Evolutionary conservation across 2,113 vertebrate genomes (phyloP).

Genomic region (Callipepla squamata): DNA sequence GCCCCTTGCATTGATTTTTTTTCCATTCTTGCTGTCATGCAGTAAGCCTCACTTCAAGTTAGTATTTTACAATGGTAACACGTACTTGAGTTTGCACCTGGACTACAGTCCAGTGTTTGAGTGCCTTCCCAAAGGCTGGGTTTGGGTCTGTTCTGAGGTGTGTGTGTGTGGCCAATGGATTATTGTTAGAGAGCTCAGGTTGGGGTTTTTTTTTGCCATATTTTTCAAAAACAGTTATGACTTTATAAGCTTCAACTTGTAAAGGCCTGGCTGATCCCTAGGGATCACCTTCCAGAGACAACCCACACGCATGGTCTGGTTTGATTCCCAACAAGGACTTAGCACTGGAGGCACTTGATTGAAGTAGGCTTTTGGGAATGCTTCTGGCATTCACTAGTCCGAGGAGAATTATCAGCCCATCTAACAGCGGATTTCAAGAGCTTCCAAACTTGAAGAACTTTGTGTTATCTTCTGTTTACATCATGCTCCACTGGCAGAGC

Average conservation of each 20-base stretch:
- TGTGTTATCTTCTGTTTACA: not conserved
- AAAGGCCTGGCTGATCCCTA: not conserved
- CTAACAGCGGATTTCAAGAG: slow-evolving; percentile 10
- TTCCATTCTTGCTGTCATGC: not conserved
- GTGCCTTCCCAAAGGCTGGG: not conserved
- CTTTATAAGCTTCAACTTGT: not conserved
- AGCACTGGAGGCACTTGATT: not conserved
- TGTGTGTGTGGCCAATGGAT: not conserved
- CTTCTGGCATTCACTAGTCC: not conserved
- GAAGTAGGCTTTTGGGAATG: not conserved
- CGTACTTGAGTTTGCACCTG: not conserved
- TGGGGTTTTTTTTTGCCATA: not conserved
- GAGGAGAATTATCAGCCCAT: not conserved
- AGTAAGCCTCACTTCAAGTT: not conserved
- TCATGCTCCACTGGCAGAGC: not conserved
- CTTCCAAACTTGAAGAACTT: slow-evolving; percentile 8
- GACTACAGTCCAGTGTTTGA: not conserved
- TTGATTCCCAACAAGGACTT: not conserved
- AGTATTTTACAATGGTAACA: not conserved
- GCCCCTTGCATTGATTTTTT: not conserved
- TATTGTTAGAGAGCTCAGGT: not conserved
- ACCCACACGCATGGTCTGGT: not conserved
- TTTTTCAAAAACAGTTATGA: not conserved
- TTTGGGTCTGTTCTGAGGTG: not conserved
- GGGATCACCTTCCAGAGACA: not conserved